A percentile compares a stretch with the other conserved stretches of the same genome.
phyloP scores from a whole-genome alignment of 2,888 invertebrate species.

The Nycteola revayana region DNA sequence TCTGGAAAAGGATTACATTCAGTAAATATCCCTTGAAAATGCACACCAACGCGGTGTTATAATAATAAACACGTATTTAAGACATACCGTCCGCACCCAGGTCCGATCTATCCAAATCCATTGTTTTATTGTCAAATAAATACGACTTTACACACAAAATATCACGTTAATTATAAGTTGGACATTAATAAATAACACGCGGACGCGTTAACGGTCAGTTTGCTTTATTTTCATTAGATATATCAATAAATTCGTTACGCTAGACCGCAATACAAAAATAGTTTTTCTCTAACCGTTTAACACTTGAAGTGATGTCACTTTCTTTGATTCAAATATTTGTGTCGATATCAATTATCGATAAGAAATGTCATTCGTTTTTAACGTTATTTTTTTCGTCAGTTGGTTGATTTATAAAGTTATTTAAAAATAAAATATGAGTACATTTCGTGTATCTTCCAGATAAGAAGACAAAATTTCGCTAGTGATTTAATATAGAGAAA shows the following conservation, averaged over 20 bases:
- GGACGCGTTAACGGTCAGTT: constrained; percentile 43
- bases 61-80: constrained; percentile 49
- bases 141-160: constrained; percentile 17
- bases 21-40: constrained; percentile 43
- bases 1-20: constrained; percentile 60
- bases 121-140: constrained; percentile 34
- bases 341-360: constrained; percentile 26
- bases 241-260: constrained; percentile 53
- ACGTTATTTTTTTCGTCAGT: no score
- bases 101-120: constrained; percentile 59
- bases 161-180: constrained; percentile 20
- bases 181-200: constrained; percentile 34
- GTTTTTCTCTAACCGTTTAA: constrained; percentile 51
- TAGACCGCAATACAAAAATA: constrained; percentile 55
- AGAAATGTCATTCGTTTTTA: no score
- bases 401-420: no score
- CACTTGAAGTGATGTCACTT: constrained; percentile 18
- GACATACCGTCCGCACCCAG: constrained; percentile 59
- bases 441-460: no score
- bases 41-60: constrained; percentile 64
- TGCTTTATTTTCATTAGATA: constrained; percentile 60
- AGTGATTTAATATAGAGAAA: no score
- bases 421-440: no score
- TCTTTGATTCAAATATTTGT: constrained; percentile 14
- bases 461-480: no score